Percentiles rank a stretch among this genome's conserved stretches.
Evolutionary conservation across 2,113 vertebrate species (phyloP).

Genomic region (Elephas maximus): DNA sequence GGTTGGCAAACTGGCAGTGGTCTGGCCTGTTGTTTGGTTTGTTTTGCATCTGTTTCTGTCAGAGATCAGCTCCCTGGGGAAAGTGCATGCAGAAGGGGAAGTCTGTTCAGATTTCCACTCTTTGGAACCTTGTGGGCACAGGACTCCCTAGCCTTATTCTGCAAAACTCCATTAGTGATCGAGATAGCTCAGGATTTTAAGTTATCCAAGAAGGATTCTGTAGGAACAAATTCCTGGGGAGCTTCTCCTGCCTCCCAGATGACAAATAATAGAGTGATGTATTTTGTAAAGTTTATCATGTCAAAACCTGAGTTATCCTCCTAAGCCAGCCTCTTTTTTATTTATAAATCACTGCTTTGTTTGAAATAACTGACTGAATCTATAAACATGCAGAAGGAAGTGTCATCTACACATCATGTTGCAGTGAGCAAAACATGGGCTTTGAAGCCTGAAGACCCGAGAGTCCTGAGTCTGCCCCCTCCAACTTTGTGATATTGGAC

Average conservation of each 20-base stretch:
- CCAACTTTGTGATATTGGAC: not conserved
- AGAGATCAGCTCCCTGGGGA: not conserved
- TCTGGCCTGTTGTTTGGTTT: not conserved
- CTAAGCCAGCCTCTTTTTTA: not conserved
- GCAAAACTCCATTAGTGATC: not conserved
- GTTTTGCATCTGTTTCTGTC: constrained; percentile 46
- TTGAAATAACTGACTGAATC: not conserved
- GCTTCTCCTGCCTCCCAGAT: not conserved
- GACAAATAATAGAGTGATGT: not conserved
- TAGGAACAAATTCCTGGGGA: not conserved
- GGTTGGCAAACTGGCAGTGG: not conserved
- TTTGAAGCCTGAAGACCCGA: not conserved
- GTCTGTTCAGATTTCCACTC: not conserved
- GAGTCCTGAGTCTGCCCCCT: not conserved
- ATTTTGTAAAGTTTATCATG: not conserved
- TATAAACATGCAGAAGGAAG: not conserved
- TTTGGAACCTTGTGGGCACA: not conserved
- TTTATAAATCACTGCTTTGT: not conserved
- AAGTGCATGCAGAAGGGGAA: not conserved
- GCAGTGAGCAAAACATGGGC: not conserved
- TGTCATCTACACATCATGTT: not conserved
- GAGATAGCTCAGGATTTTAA: not conserved
- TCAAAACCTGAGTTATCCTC: not conserved
- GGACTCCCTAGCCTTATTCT: not conserved
- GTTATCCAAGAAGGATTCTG: not conserved